A percentile compares a stretch with the other conserved stretches of the same genome.
Conservation (phyloP, 30 jellyfish, hydroid and myxozoan genomes). For the Cassiopea xamachana region DNA sequence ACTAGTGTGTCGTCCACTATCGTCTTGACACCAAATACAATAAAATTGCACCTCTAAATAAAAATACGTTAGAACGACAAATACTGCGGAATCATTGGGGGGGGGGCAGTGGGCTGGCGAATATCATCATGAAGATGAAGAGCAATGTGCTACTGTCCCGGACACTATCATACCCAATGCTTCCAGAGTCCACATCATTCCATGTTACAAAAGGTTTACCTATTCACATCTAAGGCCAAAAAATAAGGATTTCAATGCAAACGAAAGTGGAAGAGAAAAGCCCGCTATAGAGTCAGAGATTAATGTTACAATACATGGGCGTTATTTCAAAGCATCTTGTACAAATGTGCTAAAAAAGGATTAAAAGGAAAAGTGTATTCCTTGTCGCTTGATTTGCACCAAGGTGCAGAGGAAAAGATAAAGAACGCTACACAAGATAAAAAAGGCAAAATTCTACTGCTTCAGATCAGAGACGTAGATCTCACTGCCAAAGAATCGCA, state of each 20-base stretch:
- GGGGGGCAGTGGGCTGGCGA: no score
- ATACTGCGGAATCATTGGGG: no score
- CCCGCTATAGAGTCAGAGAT: constrained; percentile 14
- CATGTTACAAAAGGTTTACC: constrained; percentile 17
- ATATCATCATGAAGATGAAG: no score
- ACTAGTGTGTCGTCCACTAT: no score
- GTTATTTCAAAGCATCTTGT: not conserved
- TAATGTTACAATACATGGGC: constrained; percentile 1
- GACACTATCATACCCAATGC: constrained; percentile 2
- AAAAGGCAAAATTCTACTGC: constrained; percentile 8
- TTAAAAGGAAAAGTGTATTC: not conserved
- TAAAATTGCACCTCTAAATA: not conserved
- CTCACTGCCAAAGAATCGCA: constrained; percentile 29
- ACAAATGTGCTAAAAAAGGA: constrained; percentile 2
- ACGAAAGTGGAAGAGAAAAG: constrained; percentile 9
- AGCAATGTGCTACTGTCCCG: no score
- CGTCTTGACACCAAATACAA: no score
- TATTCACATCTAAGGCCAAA: constrained; percentile 9
- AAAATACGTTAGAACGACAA: constrained; percentile 15
- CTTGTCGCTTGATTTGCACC: constrained; percentile 14
- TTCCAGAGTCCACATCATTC: constrained; percentile 22
- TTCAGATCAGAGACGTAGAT: constrained; percentile 24
- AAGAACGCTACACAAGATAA: constrained; percentile 40
- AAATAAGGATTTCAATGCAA: constrained; percentile 12
- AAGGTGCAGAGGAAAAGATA: constrained; percentile 32